These are phyloP conservation scores for Gymnoscopelus microlampas DNA, from an alignment of 2,797 vertebrate genomes.

Conservation along the genomic window DNA sequence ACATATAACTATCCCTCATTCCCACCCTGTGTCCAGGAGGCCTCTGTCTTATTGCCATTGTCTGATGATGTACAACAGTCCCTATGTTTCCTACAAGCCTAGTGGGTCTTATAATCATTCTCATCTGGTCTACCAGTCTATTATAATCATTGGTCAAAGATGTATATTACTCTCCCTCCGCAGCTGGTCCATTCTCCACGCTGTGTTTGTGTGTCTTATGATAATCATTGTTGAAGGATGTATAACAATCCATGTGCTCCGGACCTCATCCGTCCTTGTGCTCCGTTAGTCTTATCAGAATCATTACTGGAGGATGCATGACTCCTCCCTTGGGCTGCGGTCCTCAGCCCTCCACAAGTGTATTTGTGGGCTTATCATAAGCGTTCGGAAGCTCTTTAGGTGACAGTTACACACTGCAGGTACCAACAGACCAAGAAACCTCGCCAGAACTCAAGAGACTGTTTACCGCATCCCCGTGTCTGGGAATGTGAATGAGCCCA, in stretches of 20 bases:
- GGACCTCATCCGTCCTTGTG: too few species aligned
- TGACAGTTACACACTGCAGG: conserved; percentile 70
- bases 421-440: conserved; percentile 40
- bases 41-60: not conserved
- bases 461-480: conserved; percentile 62
- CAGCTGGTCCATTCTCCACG: too few species aligned
- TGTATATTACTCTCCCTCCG: too few species aligned
- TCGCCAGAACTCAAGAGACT: conserved; percentile 47
- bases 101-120: too few species aligned
- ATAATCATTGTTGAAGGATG: conserved; percentile 2
- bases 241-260: not conserved
- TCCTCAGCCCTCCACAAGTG: conserved; percentile 11
- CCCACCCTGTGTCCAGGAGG: not conserved
- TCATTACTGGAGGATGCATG: conserved; percentile 15
- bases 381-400: conserved; percentile 37
- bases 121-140: too few species aligned
- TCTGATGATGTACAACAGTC: too few species aligned
- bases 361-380: conserved; percentile 47
- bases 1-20: too few species aligned
- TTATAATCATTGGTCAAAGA: too few species aligned
- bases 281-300: conserved; percentile 1
- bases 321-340: not conserved
- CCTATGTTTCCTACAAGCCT: too few species aligned
- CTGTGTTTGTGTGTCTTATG: not conserved
- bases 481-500: conserved; percentile 72